Evolutionary conservation across 2,113 vertebrate species (phyloP).

Genomic region (Symphodus melops): DNA sequence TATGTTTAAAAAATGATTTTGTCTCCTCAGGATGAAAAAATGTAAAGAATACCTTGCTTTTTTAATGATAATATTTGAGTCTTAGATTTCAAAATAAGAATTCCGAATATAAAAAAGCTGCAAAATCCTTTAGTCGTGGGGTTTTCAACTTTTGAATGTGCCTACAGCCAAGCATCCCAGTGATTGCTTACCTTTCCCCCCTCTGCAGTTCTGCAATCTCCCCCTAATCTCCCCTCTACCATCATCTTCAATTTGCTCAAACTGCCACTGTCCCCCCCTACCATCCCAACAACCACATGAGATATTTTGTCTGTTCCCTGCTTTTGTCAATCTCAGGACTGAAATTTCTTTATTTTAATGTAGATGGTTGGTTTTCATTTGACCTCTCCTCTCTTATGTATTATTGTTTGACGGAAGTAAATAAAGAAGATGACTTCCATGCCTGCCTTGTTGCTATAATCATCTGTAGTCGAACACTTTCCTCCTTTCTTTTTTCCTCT

Average conservation of each 20-base stretch:
- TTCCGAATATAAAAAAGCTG: slow-evolving; percentile 81
- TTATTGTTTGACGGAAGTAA: slow-evolving; percentile 82
- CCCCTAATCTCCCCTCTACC: slow-evolving; percentile 64
- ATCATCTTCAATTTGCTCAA: slow-evolving; percentile 79
- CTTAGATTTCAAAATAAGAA: slow-evolving; percentile 78
- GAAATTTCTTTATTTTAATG: slow-evolving; percentile 80
- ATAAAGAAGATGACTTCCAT: slow-evolving; percentile 80
- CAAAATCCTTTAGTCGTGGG: slow-evolving; percentile 78
- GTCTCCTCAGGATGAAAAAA: slow-evolving; percentile 85
- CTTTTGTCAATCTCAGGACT: slow-evolving; percentile 84
- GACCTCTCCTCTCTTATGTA: slow-evolving; percentile 78
- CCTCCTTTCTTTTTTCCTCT: slow-evolving; percentile 1
- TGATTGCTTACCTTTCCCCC: slow-evolving; percentile 75
- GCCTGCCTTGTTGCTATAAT: slow-evolving; percentile 47
- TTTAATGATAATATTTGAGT: slow-evolving; percentile 71
- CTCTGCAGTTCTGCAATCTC: slow-evolving; percentile 70
- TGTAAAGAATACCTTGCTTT: slow-evolving; percentile 77
- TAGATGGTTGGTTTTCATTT: slow-evolving; percentile 80
- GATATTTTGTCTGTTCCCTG: slow-evolving; percentile 74
- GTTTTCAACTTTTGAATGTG: slow-evolving; percentile 81
- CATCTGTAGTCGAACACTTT: not conserved
- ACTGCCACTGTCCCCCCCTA: slow-evolving; percentile 69
- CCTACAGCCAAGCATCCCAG: slow-evolving; percentile 80
- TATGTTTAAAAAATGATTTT: slow-evolving; percentile 82
- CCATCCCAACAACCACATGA: slow-evolving; percentile 66